Conservation (phyloP, 2,888 invertebrate species). For the Bellardia bayeri region DNA sequence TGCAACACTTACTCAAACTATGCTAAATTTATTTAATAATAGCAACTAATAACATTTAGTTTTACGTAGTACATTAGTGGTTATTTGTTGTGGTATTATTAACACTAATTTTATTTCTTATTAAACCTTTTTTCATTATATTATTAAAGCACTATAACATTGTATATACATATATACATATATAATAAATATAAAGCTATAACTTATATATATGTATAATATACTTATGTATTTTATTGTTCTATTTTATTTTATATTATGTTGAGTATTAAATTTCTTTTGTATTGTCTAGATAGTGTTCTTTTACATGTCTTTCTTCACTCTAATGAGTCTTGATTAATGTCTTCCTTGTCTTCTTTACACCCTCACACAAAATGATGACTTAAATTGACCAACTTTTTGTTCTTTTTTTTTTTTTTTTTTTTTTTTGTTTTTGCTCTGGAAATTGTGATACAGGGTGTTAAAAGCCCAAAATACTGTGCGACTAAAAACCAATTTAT, state of each 20-base stretch:
- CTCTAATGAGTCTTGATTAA: conserved; percentile 64
- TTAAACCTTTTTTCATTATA: not conserved
- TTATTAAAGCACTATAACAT: not conserved
- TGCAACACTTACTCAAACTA: too few relatives aligned
- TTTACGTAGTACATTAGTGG: too few relatives aligned
- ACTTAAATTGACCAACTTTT: conserved; percentile 47
- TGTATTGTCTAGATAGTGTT: conserved; percentile 24
- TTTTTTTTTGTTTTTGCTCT: not conserved
- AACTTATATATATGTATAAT: too few relatives aligned
- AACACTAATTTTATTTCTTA: too few relatives aligned
- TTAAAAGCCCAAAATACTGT: not conserved
- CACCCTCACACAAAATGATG: conserved; percentile 39
- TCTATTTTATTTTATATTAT: conserved; percentile 22
- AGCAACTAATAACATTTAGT: too few relatives aligned
- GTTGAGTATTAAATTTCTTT: conserved; percentile 38
- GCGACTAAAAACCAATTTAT: not conserved
- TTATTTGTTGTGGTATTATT: too few relatives aligned
- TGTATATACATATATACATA: not conserved
- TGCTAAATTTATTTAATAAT: too few relatives aligned
- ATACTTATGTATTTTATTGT: conserved; percentile 30
- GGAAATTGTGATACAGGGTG: conserved; percentile 39
- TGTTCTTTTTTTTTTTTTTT: not conserved
- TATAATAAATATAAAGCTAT: not conserved
- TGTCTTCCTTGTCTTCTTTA: conserved; percentile 37
- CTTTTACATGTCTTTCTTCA: not conserved